Conservation (phyloP, 2,797 vertebrate genomes). For the Gallirallus australis region DNA sequence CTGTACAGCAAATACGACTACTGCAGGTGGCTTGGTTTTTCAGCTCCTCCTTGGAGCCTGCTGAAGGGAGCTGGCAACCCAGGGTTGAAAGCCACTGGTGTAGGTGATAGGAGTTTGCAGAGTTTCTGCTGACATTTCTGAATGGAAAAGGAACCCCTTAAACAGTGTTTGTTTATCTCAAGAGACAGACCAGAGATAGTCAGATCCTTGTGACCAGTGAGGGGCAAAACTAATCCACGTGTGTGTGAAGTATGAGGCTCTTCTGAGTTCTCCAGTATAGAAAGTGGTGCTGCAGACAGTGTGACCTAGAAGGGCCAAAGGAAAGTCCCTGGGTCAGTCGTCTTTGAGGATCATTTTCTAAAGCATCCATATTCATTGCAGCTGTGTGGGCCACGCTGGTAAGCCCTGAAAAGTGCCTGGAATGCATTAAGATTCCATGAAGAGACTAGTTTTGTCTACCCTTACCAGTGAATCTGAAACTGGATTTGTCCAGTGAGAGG, state of each 20-base stretch:
- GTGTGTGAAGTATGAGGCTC: background rate
- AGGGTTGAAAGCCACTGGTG: background rate
- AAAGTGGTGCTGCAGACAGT: background rate
- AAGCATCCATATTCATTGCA: background rate
- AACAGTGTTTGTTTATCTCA: background rate
- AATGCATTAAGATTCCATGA: background rate
- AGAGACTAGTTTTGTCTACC: background rate
- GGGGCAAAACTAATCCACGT: fast-evolving
- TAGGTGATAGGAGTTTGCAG: background rate
- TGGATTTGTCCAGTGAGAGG: background rate
- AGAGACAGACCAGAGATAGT: background rate
- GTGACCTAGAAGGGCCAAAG: background rate
- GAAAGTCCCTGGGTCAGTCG: background rate
- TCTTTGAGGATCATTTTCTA: background rate
- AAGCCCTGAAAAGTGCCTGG: background rate
- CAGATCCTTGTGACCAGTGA: background rate
- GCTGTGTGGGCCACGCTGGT: background rate
- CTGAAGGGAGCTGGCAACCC: background rate
- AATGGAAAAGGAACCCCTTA: background rate
- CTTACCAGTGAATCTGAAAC: background rate
- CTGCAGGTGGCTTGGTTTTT: background rate
- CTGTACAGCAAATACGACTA: background rate
- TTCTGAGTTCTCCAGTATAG: background rate
- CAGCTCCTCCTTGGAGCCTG: background rate
- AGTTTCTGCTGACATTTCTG: background rate